These are phyloP conservation scores for Oophaga sylvatica DNA, from an alignment of 2,797 vertebrate genomes.

Conservation along the genomic window DNA sequence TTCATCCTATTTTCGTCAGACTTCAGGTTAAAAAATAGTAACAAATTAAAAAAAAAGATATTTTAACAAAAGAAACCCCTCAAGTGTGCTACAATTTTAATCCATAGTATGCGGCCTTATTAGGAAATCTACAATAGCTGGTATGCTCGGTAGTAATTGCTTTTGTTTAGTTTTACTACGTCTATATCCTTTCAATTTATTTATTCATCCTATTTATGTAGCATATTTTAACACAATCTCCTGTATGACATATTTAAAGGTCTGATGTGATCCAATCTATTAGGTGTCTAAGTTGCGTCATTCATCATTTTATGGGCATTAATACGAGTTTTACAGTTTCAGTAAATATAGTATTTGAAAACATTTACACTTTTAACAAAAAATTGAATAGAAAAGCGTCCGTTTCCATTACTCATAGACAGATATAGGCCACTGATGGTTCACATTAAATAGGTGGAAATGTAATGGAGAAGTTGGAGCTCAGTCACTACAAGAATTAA, in stretches of 20 bases:
- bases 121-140: neutral
- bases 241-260: neutral
- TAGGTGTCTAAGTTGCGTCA: neutral
- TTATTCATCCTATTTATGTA: neutral
- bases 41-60: neutral
- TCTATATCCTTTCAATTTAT: neutral
- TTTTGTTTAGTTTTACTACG: neutral
- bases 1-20: neutral
- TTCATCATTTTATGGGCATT: neutral
- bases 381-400: neutral
- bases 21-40: neutral
- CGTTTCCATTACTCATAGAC: neutral
- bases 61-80: neutral
- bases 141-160: neutral
- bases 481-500: neutral
- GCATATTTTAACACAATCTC: neutral
- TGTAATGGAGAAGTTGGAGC: conserved; percentile 38
- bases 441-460: conserved; percentile 11
- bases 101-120: neutral
- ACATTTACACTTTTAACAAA: neutral
- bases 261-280: neutral
- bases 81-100: neutral
- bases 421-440: neutral
- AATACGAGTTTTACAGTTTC: neutral
- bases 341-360: neutral